Evolutionary conservation across 1,140 invertebrate genomes (phyloP), one percentile per base, ranked within the genome.

Genomic region (Tigriopus japonicus): DNA sequence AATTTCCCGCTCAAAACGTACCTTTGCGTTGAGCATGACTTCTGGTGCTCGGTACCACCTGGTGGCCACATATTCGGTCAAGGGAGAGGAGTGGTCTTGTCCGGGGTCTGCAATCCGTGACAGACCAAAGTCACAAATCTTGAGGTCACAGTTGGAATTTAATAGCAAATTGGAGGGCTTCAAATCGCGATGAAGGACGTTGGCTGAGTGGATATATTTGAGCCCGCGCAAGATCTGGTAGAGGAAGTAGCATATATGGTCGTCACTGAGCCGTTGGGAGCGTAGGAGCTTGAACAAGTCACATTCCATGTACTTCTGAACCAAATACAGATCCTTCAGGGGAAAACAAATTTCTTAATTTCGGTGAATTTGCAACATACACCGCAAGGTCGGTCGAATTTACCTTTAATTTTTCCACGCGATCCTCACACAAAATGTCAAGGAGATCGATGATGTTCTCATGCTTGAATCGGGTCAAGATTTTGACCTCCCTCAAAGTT

Each of bases 261-360:
- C 96, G 75, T 95, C 95, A 75, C 89, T 92, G 71, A 96, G 80
- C 76, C 88, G 87, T 84, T 97, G 92, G 68, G 91, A 95, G 81
- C 97, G 98, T 66, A 99, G 78, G 69, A 99, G 78, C 81, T 99
- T 99, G 75, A 98, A 98, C 71, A 99, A 80, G 78, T 99, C 96
- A 65, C 95, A 99, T 79, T 99, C 95, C 96, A 99, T 99, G 70
- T 99, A 77, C 78, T 92, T 98, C 73, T 99, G 95, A 64, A 99
- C 94, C 24, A 54, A 28, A 14, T 54, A 54, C 15, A 54, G 15
- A 24, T 54, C 52, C 52, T 54, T 2, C 14, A n/a, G 15, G 45
- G 45, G 12, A 49, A 49, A 21, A 12, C n/a, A 3, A 49, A 17
- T 2, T 15, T 15, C 45, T 6, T 43, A 43, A 43, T 43, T 43